Conservation (phyloP, 2,888 invertebrate species). For the Tanypteryx hageni region DNA sequence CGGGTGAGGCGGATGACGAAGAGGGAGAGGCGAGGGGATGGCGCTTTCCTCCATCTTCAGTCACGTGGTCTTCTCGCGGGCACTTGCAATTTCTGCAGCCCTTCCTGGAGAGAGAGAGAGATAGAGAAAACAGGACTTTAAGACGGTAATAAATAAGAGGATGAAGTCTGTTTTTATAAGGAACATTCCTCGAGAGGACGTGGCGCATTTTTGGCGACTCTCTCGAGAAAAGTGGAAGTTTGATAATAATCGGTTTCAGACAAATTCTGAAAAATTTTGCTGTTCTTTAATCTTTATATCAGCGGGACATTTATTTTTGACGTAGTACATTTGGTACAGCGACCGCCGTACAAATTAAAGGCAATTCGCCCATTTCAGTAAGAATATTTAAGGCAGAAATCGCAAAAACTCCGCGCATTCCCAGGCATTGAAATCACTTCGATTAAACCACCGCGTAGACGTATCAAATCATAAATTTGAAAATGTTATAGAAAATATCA, state of each 20-base stretch:
- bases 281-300: too few species aligned
- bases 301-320: too few species aligned
- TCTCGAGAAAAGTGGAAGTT: neutral
- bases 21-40: slow-evolving; percentile 73
- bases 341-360: too few species aligned
- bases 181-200: neutral
- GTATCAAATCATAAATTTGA: too few species aligned
- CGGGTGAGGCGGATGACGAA: slow-evolving; percentile 71
- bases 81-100: slow-evolving; percentile 90
- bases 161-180: neutral
- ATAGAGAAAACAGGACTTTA: neutral
- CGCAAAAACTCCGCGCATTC: too few species aligned
- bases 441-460: too few species aligned
- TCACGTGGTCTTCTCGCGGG: slow-evolving; percentile 77
- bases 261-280: neutral
- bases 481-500: too few species aligned
- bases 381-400: too few species aligned
- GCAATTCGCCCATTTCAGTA: too few species aligned
- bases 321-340: too few species aligned
- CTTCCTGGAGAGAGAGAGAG: slow-evolving; percentile 78
- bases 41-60: slow-evolving; percentile 74
- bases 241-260: neutral
- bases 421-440: too few species aligned
- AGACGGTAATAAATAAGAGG: neutral
- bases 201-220: neutral